These are phyloP conservation scores for Euphonia xanthogaster DNA, from an alignment of 2,797 vertebrate genomes.

Conservation along the genomic window DNA sequence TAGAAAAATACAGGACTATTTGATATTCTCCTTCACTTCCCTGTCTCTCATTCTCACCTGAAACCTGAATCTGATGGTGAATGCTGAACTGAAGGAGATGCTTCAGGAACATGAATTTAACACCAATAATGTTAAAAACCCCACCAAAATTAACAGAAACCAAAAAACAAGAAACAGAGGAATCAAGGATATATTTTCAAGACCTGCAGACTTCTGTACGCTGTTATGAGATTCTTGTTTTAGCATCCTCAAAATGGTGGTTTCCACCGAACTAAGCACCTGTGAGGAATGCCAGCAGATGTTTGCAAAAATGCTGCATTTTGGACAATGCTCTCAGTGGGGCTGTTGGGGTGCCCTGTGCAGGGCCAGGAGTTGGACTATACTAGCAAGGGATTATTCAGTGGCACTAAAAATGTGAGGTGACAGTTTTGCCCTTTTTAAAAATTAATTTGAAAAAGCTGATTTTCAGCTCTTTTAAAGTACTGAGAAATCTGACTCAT, in stretches of 20 bases:
- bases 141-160: not conserved
- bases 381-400: not conserved
- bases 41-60: not conserved
- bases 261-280: not conserved
- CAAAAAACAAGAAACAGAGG: not conserved
- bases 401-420: not conserved
- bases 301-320: fast-evolving
- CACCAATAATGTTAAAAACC: not conserved
- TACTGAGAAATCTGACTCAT: not conserved
- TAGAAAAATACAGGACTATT: not conserved
- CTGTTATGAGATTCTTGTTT: not conserved
- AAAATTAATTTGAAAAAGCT: not conserved
- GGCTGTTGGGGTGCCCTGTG: not conserved
- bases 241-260: not conserved
- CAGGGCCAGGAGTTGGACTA: not conserved
- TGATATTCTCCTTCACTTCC: not conserved
- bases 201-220: not conserved
- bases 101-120: not conserved
- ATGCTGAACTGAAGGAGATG: fast-evolving
- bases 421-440: not conserved
- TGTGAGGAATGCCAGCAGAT: not conserved
- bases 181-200: not conserved
- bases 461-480: not conserved
- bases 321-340: not conserved
- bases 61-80: not conserved